A percentile compares a stretch with the other conserved stretches of the same genome.
Conservation (phyloP, 2,888 invertebrate species). For the Eristalinus sepulchralis region DNA sequence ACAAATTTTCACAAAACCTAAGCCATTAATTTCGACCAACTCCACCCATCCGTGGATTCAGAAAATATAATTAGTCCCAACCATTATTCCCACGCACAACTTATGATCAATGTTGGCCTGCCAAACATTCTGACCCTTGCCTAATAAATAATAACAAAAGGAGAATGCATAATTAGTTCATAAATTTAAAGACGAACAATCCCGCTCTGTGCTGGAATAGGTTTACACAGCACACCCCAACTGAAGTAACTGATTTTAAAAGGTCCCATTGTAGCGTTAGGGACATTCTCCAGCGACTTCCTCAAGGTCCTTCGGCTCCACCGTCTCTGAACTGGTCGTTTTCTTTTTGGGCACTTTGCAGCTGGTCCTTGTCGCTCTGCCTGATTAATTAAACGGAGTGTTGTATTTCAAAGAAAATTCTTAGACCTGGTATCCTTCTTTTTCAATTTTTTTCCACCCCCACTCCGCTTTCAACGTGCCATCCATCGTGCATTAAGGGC, state of each 20-base stretch:
- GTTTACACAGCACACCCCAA: conserved; percentile 27
- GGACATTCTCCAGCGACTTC: conserved; percentile 9
- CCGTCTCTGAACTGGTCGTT: not conserved
- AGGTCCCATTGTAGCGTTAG: conserved; percentile 10
- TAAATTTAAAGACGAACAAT: conserved; percentile 45
- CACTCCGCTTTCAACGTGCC: not conserved
- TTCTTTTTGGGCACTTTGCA: conserved; percentile 17
- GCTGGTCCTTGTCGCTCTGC: conserved; percentile 22
- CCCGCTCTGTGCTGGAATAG: not conserved
- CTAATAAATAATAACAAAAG: conserved; percentile 58
- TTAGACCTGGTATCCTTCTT: conserved; percentile 22
- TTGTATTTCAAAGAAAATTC: conserved; percentile 44
- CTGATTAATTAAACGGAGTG: conserved; percentile 55
- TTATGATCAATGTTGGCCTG: conserved; percentile 58
- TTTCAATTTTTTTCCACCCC: not conserved
- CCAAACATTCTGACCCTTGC: conserved; percentile 56
- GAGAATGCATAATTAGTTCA: conserved; percentile 60
- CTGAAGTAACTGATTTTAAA: conserved; percentile 48
- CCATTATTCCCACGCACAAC: conserved; percentile 52
- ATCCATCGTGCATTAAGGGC: not conserved
- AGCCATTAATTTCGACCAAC: conserved; percentile 47
- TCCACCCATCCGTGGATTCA: not conserved
- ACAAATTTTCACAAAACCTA: conserved; percentile 43
- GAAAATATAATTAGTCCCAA: conserved; percentile 53
- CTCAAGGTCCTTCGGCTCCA: conserved; percentile 3